Evolutionary conservation across 2,113 vertebrate genomes (phyloP).

Genomic region (Perca schrenkii): DNA sequence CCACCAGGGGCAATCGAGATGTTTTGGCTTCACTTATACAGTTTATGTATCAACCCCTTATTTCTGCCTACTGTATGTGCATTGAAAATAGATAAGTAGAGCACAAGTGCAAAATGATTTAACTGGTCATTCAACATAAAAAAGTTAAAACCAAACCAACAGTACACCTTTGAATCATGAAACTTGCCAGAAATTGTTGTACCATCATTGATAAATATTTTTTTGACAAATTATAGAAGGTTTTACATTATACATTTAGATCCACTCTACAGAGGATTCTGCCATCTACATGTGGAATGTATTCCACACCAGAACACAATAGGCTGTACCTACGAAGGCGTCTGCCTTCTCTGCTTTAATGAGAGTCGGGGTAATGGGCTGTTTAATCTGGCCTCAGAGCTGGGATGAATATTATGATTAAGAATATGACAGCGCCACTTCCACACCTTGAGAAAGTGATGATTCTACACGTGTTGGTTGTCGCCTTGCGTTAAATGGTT

Average conservation of each 20-base stretch:
- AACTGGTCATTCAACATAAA: not conserved
- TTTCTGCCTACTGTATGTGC: not conserved
- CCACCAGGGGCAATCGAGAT: no score
- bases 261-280: not conserved
- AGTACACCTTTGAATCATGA: not conserved
- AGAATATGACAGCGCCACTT: constrained; percentile 79
- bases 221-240: not conserved
- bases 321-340: constrained; percentile 33
- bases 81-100: not conserved
- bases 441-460: constrained; percentile 78
- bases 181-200: not conserved
- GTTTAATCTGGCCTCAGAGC: constrained; percentile 74
- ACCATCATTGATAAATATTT: not conserved
- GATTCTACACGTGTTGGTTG: constrained; percentile 77
- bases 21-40: no score
- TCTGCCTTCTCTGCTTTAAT: constrained; percentile 66
- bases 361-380: constrained; percentile 70
- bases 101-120: not conserved
- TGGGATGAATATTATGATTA: constrained; percentile 78
- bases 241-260: constrained; percentile 18
- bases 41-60: no score
- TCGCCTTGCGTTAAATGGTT: constrained; percentile 75
- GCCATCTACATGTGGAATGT: not conserved
- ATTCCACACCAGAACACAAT: constrained; percentile 10
- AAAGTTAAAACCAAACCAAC: not conserved